Evolutionary conservation across 2,888 invertebrate genomes (phyloP), one percentile per base, ranked within the genome.

Genomic region (Erpobdella octoculata): DNA sequence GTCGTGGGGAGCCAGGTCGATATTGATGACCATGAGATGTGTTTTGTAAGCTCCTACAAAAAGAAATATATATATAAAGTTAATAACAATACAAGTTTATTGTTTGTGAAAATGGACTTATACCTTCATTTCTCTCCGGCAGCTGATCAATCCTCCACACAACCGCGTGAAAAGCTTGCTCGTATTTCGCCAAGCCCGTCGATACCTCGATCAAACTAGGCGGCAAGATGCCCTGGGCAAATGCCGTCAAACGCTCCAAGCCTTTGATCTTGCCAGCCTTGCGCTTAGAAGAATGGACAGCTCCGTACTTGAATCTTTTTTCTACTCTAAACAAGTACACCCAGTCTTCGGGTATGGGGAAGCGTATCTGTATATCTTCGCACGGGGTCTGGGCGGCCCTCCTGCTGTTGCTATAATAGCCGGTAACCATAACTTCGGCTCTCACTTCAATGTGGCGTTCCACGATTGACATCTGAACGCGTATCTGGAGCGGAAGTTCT

Each of bases 301-400:
- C 93, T 21, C 95, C 95, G 83, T 94, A 94, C 80, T 94, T 88
- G 84, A 97, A 97, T 84, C 96, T 92, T 81, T 95, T 95, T 77
- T 99, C 98, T 61, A 95, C 94, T 74, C 98, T 88, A 86, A 98
- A 98, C 80, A 97, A 86, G 85, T 98, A 98, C 80, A 98, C 96
- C 98, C 98, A 99, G 81, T 93, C 92, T 85, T 99, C 97, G 28
- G 98, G 98, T 79, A 99, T 93, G 18, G 97, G 97, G 84, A 98
- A 84, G 15, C 84, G 77, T 71, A 98, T 90, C 83, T 91, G 89
- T 37, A 98, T 96, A 85, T 99, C 96, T 75, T 82, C 82, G 77
- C 83, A 83, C 0, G 83, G 82, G 71, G 85, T 84, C 85, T 96
- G 95, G 0, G 95, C 93, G 76, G 94, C 87, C 84, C 93, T 93